Evolutionary conservation across 2,113 vertebrate species (phyloP).

Genomic region (Campylomormyrus numenius): DNA sequence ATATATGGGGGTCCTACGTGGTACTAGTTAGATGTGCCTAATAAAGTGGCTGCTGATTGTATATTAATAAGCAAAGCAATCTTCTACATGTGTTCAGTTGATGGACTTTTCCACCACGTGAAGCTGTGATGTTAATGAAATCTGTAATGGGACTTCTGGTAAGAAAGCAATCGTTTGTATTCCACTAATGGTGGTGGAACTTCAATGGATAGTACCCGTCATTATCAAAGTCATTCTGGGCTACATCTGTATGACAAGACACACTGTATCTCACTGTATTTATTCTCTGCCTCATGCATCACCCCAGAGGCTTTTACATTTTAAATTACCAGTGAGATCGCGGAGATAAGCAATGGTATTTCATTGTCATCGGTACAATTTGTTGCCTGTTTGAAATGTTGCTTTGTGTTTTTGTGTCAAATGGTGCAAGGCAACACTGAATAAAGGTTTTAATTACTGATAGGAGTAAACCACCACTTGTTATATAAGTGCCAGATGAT

Average conservation of each 20-base stretch:
- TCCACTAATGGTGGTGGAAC: neutral
- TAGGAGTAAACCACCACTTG: neutral
- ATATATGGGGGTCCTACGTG: neutral
- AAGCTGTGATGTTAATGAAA: neutral
- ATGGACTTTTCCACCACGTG: neutral
- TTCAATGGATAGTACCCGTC: neutral
- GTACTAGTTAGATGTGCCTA: neutral
- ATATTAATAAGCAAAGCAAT: neutral
- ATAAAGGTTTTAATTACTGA: neutral
- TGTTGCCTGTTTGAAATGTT: constrained; percentile 7
- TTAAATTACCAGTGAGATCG: neutral
- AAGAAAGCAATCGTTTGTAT: constrained; percentile 6
- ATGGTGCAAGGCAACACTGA: neutral
- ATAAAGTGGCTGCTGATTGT: neutral
- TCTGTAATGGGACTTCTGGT: constrained; percentile 4
- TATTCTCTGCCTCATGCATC: constrained; percentile 5
- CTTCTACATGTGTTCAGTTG: neutral
- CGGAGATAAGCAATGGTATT: constrained; percentile 6
- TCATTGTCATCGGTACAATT: constrained; percentile 10
- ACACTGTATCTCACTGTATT: constrained; percentile 11
- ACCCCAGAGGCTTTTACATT: neutral
- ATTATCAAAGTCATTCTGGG: constrained; percentile 5
- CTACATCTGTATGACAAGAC: neutral
- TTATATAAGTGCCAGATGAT: neutral
- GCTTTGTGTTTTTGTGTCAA: neutral